Percentiles rank a stretch among this genome's conserved stretches.
phyloP scores from a whole-genome alignment of 2,797 vertebrate species.

The Alcedo atthis region DNA sequence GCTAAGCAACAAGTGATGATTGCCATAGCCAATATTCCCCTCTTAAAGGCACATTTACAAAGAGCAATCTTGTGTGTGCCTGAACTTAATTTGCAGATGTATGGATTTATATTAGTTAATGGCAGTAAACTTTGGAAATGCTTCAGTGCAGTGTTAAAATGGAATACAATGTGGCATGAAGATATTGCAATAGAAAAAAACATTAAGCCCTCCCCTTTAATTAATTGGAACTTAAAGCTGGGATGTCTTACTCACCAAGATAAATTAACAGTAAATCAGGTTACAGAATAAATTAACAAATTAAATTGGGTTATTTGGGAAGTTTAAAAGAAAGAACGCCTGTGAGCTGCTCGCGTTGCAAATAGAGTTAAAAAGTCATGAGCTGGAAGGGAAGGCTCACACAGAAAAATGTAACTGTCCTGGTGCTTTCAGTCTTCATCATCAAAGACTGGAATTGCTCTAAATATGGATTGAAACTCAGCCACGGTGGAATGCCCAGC shows the following conservation, averaged over 20 bases:
- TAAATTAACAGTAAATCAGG: conserved; percentile 57
- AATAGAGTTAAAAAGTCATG: background rate
- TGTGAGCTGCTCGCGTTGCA: conserved; percentile 16
- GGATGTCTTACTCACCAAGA: conserved; percentile 69
- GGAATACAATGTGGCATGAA: conserved; percentile 12
- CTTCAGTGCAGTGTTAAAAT: conserved; percentile 23
- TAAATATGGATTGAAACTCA: background rate
- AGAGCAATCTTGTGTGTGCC: conserved; percentile 44
- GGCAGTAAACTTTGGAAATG: conserved; percentile 67
- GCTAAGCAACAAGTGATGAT: conserved; percentile 74
- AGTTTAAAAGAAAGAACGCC: conserved; percentile 20
- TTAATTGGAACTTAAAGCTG: conserved; percentile 68
- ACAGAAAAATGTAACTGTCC: background rate
- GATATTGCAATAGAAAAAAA: conserved; percentile 32
- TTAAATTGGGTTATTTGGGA: conserved; percentile 53
- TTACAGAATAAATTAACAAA: conserved; percentile 75
- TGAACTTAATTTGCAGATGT: conserved; percentile 66
- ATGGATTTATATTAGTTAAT: conserved; percentile 60
- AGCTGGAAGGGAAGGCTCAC: background rate
- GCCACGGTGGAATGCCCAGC: background rate
- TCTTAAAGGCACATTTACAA: conserved; percentile 65
- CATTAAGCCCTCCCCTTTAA: conserved; percentile 57
- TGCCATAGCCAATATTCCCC: conserved; percentile 30
- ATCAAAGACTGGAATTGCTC: background rate
- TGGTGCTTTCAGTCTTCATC: background rate